phyloP scores from a whole-genome alignment of 1,140 invertebrate genomes.

The Drosophila serrata region DNA sequence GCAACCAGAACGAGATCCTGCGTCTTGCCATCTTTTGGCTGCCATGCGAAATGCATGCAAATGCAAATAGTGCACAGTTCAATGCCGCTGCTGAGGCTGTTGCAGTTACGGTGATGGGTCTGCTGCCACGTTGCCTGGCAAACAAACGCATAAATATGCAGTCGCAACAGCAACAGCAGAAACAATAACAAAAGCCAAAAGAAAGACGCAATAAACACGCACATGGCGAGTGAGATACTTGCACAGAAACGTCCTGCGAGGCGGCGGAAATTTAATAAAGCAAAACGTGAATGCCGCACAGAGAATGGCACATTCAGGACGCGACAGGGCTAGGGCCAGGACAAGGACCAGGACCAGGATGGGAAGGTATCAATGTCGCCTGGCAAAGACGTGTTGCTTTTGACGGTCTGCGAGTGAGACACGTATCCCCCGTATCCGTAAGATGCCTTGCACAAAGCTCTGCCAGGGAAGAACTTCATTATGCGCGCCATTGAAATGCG shows the following conservation, averaged over 20 bases:
- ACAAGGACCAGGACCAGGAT: background rate
- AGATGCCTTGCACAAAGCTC: conserved; percentile 9
- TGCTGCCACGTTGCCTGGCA: conserved; percentile 50
- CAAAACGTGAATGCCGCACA: conserved; percentile 73
- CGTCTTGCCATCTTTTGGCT: conserved; percentile 71
- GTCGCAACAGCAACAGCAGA: conserved; percentile 28
- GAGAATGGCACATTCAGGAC: conserved; percentile 9
- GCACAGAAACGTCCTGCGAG: conserved; percentile 35
- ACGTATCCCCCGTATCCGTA: conserved; percentile 14
- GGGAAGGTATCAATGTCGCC: conserved; percentile 72
- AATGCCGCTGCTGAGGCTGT: conserved; percentile 59
- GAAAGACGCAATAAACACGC: conserved; percentile 81
- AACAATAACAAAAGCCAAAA: conserved; percentile 53
- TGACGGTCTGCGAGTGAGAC: conserved; percentile 27
- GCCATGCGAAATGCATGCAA: conserved; percentile 79
- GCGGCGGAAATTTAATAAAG: conserved; percentile 78
- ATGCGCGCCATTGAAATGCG: conserved; percentile 53
- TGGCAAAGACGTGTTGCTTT: conserved; percentile 46
- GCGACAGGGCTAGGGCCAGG: too few species aligned
- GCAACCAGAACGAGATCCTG: conserved; percentile 4
- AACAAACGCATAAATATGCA: conserved; percentile 83
- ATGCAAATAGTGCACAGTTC: conserved; percentile 70
- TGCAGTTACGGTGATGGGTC: conserved; percentile 40
- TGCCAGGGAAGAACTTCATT: conserved; percentile 31
- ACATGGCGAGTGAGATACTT: conserved; percentile 41